These are phyloP conservation scores for Drosophila prostipennis DNA, from an alignment of 2,888 invertebrate species.

Conservation along the genomic window DNA sequence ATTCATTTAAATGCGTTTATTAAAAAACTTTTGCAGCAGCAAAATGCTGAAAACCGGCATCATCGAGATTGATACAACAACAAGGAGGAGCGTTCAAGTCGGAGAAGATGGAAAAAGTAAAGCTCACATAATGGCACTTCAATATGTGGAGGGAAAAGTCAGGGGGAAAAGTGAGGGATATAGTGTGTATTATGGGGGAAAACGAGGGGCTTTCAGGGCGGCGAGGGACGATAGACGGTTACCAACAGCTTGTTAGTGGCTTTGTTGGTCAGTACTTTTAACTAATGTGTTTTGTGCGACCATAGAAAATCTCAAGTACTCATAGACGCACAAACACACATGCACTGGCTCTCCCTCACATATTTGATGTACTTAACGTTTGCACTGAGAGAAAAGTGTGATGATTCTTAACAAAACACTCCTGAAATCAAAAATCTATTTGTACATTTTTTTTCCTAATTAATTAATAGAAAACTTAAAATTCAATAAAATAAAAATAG, in stretches of 20 bases:
- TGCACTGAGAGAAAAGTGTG: slow-evolving; percentile 13
- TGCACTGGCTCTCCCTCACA: slow-evolving; percentile 23
- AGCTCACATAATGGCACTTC: slow-evolving; percentile 65
- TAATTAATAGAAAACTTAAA: too few species aligned
- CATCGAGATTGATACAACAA: slow-evolving; percentile 35
- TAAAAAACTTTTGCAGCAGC: slow-evolving; percentile 65
- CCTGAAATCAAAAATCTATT: too few species aligned
- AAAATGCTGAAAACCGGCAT: slow-evolving; percentile 47
- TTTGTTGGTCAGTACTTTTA: slow-evolving; percentile 81
- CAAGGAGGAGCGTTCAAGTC: slow-evolving; percentile 28
- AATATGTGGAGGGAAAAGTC: slow-evolving; percentile 50
- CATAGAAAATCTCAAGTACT: slow-evolving; percentile 75
- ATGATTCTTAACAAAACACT: too few species aligned
- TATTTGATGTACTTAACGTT: slow-evolving; percentile 65
- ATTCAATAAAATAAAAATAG: too few species aligned
- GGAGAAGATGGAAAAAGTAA: slow-evolving; percentile 36
- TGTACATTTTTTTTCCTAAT: too few species aligned
- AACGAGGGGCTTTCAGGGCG: slow-evolving; percentile 1
- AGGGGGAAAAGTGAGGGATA: background rate
- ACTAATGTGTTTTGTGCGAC: slow-evolving; percentile 79
- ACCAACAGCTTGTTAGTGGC: slow-evolving; percentile 80
- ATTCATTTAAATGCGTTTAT: slow-evolving; percentile 78
- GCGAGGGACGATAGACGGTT: slow-evolving; percentile 5
- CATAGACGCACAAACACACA: slow-evolving; percentile 43
- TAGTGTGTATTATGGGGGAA: slow-evolving; percentile 5